A percentile compares a stretch with the other conserved stretches of the same genome.
Conservation (phyloP, 30 jellyfish, hydroid and myxozoan genomes). For the Calvadosia cruxmelitensis region DNA sequence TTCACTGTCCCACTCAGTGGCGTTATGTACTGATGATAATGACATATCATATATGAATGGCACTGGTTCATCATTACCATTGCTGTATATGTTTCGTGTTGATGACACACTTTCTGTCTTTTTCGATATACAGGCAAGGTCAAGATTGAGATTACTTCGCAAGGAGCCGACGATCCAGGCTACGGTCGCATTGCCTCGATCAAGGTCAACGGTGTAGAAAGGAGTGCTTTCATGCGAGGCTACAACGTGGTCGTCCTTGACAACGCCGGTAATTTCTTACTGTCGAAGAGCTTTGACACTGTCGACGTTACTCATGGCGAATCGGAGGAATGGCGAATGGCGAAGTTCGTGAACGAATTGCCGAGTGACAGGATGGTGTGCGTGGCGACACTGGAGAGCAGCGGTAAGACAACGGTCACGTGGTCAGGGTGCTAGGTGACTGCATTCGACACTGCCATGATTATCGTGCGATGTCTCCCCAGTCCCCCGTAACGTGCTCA, state of each 20-base stretch:
- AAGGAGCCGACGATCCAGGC: conserved; percentile 68
- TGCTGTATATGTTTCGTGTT: not conserved
- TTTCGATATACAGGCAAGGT: conserved; percentile 61
- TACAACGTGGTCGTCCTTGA: conserved; percentile 66
- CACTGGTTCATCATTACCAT: no score
- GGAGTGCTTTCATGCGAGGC: conserved; percentile 80
- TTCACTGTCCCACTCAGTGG: no score
- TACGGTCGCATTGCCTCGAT: conserved; percentile 66
- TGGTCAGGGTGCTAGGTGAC: no score
- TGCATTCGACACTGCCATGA: no score
- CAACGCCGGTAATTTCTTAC: conserved; percentile 61
- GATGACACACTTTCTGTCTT: not conserved
- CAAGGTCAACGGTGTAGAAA: conserved; percentile 67
- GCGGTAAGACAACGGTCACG: conserved; percentile 51
- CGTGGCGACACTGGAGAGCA: conserved; percentile 60
- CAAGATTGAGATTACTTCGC: conserved; percentile 51
- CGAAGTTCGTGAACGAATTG: conserved; percentile 60
- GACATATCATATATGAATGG: no score
- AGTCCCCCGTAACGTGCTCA: no score
- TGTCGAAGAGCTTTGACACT: conserved; percentile 73
- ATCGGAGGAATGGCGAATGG: conserved; percentile 61
- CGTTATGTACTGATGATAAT: no score
- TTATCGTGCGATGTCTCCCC: no score
- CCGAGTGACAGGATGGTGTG: conserved; percentile 81
- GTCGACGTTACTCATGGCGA: conserved; percentile 60